Conservation (phyloP, 2,888 invertebrate genomes). For the Chromoteleia sp. region DNA sequence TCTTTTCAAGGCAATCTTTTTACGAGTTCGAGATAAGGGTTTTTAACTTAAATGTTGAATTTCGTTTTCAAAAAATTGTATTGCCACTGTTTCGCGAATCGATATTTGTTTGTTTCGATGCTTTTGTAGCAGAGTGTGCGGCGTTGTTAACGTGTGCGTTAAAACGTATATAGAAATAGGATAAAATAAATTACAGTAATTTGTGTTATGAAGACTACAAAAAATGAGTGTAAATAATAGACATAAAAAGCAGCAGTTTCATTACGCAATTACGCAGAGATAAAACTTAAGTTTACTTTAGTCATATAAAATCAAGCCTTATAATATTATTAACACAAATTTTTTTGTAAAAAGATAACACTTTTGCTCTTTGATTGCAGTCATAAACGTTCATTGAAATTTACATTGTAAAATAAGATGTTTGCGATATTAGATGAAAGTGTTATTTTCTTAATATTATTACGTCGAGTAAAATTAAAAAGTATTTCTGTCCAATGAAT, state of each 20-base stretch:
- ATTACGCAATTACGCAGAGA: slow-evolving; percentile 46
- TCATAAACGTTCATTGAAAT: slow-evolving; percentile 6
- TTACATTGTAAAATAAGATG: slow-evolving; percentile 1
- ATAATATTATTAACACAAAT: slow-evolving; percentile 36
- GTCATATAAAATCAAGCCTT: slow-evolving; percentile 41
- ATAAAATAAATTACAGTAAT: slow-evolving; percentile 53
- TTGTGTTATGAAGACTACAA: slow-evolving; percentile 50
- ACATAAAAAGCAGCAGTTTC: slow-evolving; percentile 41
- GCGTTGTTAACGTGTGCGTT: slow-evolving; percentile 23
- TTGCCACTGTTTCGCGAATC: slow-evolving; percentile 6
- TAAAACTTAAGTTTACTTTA: slow-evolving; percentile 49
- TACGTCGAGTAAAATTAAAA: neutral
- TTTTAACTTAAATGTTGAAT: slow-evolving; percentile 14
- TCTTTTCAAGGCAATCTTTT: slow-evolving; percentile 34
- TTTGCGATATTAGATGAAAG: neutral
- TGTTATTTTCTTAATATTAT: neutral
- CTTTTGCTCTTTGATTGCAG: slow-evolving; percentile 18
- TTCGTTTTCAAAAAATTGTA: slow-evolving; percentile 15
- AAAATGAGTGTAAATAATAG: slow-evolving; percentile 53
- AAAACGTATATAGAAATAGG: slow-evolving; percentile 49
- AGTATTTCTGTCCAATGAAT: too few species aligned
- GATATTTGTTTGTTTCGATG: slow-evolving; percentile 5
- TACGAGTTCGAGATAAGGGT: slow-evolving; percentile 15
- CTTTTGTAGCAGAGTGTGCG: neutral
- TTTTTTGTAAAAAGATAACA: slow-evolving; percentile 9